phyloP scores from a whole-genome alignment of 2,888 invertebrate species.

The Athetis lepigone region DNA sequence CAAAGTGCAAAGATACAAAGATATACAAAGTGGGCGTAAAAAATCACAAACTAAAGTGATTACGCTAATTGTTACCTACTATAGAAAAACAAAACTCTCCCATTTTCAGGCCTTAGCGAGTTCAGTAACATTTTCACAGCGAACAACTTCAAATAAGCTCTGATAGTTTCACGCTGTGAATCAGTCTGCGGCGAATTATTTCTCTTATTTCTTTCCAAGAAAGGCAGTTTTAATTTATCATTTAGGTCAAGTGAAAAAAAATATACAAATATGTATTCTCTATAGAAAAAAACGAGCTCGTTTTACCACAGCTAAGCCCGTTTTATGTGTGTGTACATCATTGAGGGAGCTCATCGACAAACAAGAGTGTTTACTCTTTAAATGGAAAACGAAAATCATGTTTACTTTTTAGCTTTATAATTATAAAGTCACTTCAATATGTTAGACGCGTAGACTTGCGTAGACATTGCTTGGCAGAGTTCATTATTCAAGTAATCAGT shows the following conservation, averaged over 20 bases:
- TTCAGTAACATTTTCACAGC: conserved; percentile 48
- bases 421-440: conserved; percentile 70
- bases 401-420: conserved; percentile 79
- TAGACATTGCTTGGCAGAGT: conserved; percentile 49
- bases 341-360: conserved; percentile 71
- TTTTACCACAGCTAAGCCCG: conserved; percentile 65
- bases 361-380: conserved; percentile 75
- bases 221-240: conserved; percentile 49
- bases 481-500: conserved; percentile 56
- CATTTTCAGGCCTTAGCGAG: conserved; percentile 22
- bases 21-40: no score
- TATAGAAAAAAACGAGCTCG: conserved; percentile 54
- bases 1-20: no score
- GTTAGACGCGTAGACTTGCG: conserved; percentile 51
- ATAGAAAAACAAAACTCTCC: conserved; percentile 29
- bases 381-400: conserved; percentile 79
- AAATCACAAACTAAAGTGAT: background rate
- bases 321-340: conserved; percentile 68
- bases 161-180: conserved; percentile 48
- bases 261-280: conserved; percentile 33
- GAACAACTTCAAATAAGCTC: conserved; percentile 43
- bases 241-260: conserved; percentile 47
- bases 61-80: conserved; percentile 17
- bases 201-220: conserved; percentile 40
- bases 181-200: conserved; percentile 42